Percentiles rank a stretch among this genome's conserved stretches.
Evolutionary conservation across 2,888 invertebrate species (phyloP).

Genomic region (Heteropelma amictum): DNA sequence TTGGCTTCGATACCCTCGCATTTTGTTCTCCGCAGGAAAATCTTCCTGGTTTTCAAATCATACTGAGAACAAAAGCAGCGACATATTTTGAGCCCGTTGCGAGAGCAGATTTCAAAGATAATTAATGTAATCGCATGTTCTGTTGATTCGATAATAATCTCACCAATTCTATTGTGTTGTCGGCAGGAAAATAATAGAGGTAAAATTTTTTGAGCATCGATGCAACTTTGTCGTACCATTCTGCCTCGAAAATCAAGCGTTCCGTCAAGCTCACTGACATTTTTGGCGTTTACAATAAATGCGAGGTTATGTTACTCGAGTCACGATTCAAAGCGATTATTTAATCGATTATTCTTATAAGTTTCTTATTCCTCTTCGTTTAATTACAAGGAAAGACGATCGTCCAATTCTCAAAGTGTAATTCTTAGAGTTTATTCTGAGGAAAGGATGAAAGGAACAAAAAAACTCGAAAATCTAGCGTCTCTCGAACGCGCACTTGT

Average conservation of each 20-base stretch:
- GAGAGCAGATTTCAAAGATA: no score
- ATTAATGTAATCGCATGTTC: no score
- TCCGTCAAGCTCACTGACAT: slow-evolving; percentile 65
- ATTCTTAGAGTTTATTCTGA: neutral
- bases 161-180: slow-evolving; percentile 90
- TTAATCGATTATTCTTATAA: neutral
- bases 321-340: neutral
- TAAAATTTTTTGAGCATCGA: slow-evolving; percentile 86
- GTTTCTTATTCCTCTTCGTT: neutral
- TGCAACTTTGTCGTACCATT: slow-evolving; percentile 93
- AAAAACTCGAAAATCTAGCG: neutral
- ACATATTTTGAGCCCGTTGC: no score
- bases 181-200: slow-evolving; percentile 87
- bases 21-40: slow-evolving; percentile 84
- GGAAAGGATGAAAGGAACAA: neutral
- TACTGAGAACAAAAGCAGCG: slow-evolving; percentile 79
- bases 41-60: slow-evolving; percentile 83
- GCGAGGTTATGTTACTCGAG: neutral
- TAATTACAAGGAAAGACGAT: neutral
- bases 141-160: no score
- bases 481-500: neutral
- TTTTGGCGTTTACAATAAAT: slow-evolving; percentile 9
- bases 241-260: slow-evolving; percentile 83
- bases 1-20: slow-evolving; percentile 83
- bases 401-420: neutral